Base-by-base conservation (phyloP, 2,113 vertebrate genomes). In the Garra rufa region DNA sequence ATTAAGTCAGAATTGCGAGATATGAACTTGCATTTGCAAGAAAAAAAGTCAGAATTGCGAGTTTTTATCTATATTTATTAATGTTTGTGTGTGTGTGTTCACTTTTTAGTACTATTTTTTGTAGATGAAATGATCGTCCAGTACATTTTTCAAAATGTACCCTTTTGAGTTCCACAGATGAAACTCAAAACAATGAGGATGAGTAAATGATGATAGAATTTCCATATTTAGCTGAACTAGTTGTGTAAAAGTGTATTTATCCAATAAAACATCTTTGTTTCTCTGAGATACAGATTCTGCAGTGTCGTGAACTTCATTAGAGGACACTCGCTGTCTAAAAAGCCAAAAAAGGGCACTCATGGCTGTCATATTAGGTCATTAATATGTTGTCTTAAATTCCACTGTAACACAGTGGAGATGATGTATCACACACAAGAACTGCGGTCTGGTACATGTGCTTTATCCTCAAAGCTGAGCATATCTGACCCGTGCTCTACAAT, bases 391-490 rank as follows among this genome's bases (percentile, higher is more conserved):
- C 28, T 70, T 24, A 43, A 77, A 65, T 65, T 67, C 34, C 34
- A 65, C 70, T 63, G 52, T 80, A 43, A 48, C 41, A 85, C 46
- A 34, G 43, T 75, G 9, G n/a, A 65, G 70, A 76, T 55, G 57
- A 81, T 34, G 57, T 44, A 67, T 75, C 59, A 9, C 28, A 61
- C 28, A 52, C 73, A 28, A 15, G 71, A 84, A 63, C 24, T 76
- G 24, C 38, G 2, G 57, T 83, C 59, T 41, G 65, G 24, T 38
- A 75, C 11, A 15, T 57, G 13, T 41, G 30, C 30, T 75, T 41
- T 19, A 43, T 74, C 28, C n/a, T 65, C 21, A 75, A 65, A 80
- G 77, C 46, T 48, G 17, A 67, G 43, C 41, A 55, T 76, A 67
- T 81, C 28, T 57, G 41, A 85, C 69, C 69, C 55, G 4, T 19